These are phyloP conservation scores for Tachypleus tridentatus DNA, from an alignment of 1,140 invertebrate genomes.

Conservation along the genomic window DNA sequence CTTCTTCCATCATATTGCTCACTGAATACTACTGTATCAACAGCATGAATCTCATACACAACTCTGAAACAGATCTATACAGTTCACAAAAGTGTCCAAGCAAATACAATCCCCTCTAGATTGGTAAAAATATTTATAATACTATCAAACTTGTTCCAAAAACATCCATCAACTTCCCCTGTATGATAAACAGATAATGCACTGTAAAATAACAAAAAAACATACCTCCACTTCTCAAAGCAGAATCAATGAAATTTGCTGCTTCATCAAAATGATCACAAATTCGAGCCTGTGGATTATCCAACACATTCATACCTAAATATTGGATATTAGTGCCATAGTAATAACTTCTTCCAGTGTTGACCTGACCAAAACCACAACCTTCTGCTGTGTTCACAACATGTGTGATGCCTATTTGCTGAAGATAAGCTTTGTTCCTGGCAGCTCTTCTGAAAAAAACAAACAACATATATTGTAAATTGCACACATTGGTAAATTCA, in stretches of 20 bases:
- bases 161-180: not conserved
- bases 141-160: too few relatives aligned
- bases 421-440: constrained; percentile 56
- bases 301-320: constrained; percentile 16
- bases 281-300: constrained; percentile 5
- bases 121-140: too few relatives aligned
- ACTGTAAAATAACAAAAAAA: not conserved
- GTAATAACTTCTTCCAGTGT: constrained; percentile 13
- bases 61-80: too few relatives aligned
- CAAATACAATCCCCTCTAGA: too few relatives aligned
- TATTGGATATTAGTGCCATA: constrained; percentile 14
- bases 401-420: constrained; percentile 64
- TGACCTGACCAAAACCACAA: constrained; percentile 50
- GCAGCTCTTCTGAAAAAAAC: constrained; percentile 48
- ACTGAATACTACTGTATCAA: too few relatives aligned
- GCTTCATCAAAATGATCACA: not conserved
- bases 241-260: not conserved
- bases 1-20: too few relatives aligned
- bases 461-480: too few relatives aligned
- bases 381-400: constrained; percentile 77
- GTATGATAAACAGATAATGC: not conserved
- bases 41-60: too few relatives aligned
- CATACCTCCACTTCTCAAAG: not conserved
- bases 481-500: too few relatives aligned
- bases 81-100: too few relatives aligned